phyloP scores from a whole-genome alignment of 2,113 vertebrate genomes.

The Neotoma lepida region DNA sequence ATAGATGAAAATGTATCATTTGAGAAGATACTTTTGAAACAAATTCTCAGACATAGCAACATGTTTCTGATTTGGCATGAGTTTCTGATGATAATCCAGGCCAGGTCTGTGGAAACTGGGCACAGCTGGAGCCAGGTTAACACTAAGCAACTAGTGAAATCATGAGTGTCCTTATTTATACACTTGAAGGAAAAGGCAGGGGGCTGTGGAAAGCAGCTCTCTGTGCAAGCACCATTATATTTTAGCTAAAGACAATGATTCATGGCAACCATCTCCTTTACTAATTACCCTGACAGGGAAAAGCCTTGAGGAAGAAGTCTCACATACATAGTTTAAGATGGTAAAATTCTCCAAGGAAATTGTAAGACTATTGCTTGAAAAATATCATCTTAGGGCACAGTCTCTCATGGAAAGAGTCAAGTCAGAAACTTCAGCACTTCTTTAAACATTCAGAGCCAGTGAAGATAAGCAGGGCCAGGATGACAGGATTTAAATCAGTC shows the following conservation, averaged over 20 bases:
- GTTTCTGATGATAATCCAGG: background rate
- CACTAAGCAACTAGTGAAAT: background rate
- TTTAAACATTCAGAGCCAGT: background rate
- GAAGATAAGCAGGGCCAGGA: background rate
- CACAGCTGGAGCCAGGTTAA: background rate
- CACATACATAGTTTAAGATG: background rate
- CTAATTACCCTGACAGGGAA: background rate
- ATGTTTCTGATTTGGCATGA: background rate
- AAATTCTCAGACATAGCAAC: background rate
- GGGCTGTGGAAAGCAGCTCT: background rate
- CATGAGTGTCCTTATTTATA: background rate
- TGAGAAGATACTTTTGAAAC: background rate
- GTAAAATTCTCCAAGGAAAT: background rate
- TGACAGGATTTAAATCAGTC: background rate
- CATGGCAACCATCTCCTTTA: background rate
- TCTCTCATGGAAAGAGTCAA: background rate
- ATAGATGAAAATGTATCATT: background rate
- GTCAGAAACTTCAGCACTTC: background rate
- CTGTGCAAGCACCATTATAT: fast-evolving
- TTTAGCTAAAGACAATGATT: background rate
- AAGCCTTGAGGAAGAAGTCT: background rate
- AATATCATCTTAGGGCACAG: background rate
- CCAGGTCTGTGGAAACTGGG: background rate
- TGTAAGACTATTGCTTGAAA: background rate
- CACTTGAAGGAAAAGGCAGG: background rate